Evolutionary conservation across 2,113 vertebrate species (phyloP).

Genomic region (Hiodon tergisus): DNA sequence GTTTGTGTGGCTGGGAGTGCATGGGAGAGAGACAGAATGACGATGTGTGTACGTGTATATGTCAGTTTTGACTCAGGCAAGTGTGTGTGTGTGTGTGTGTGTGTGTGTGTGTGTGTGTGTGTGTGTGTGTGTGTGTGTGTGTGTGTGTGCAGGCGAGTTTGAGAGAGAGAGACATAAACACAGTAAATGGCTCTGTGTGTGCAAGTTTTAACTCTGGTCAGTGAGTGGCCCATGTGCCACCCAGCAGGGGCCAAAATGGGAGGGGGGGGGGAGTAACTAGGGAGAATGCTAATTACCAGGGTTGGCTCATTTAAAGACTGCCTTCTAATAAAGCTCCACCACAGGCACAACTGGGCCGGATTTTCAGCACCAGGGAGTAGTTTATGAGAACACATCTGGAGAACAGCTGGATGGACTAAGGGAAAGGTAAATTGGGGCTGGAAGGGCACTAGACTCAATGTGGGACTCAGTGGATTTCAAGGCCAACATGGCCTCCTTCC

Average conservation of each 20-base stretch:
- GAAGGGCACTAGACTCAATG: neutral
- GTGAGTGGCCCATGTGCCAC: neutral
- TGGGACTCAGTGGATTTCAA: neutral
- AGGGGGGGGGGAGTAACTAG: neutral
- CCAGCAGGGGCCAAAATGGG: too few relatives aligned
- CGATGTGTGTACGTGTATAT: neutral
- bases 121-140: neutral
- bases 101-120: neutral
- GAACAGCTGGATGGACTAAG: slow-evolving; percentile 24
- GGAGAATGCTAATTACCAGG: slow-evolving; percentile 30
- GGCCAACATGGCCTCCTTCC: neutral
- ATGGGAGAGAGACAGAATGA: neutral
- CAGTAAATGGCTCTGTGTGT: too few relatives aligned
- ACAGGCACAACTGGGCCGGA: neutral
- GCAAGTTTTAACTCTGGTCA: neutral
- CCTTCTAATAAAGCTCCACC: slow-evolving; percentile 27
- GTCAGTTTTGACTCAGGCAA: neutral
- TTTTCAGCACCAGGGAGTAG: slow-evolving; percentile 6
- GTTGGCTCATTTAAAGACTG: slow-evolving; percentile 9
- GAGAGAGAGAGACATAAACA: neutral
- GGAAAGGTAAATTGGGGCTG: neutral
- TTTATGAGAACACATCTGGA: slow-evolving; percentile 35
- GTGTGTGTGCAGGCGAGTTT: neutral
- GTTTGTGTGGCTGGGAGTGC: neutral
- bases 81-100: neutral